Percentiles rank a stretch among this genome's conserved stretches.
Evolutionary conservation across 2,113 vertebrate genomes (phyloP).

Genomic region (Chascanopsetta lugubris): DNA sequence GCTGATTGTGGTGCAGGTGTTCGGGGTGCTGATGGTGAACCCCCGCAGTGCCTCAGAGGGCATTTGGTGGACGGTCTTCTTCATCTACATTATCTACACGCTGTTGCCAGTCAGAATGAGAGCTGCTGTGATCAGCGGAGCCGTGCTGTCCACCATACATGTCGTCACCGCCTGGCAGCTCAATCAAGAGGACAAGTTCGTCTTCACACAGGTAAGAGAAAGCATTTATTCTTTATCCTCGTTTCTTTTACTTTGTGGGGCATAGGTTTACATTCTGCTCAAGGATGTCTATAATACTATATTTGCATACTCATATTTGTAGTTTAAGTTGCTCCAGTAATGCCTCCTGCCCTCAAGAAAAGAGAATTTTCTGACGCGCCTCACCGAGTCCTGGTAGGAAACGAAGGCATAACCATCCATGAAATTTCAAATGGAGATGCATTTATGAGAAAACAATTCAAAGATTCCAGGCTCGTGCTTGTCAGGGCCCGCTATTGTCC

Average conservation of each 20-base stretch:
- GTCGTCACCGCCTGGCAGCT: slow-evolving; percentile 87
- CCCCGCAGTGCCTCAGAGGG: slow-evolving; percentile 89
- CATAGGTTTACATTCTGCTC: too few relatives aligned
- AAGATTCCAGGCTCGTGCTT: slow-evolving; percentile 9
- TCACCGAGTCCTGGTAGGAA: not conserved
- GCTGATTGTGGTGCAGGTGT: slow-evolving; percentile 87
- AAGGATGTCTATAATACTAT: too few relatives aligned
- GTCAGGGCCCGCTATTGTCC: slow-evolving; percentile 35
- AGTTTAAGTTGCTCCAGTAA: not conserved
- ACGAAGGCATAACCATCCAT: not conserved
- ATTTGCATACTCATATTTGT: not conserved
- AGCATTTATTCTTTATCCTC: too few relatives aligned
- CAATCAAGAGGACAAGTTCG: slow-evolving; percentile 84
- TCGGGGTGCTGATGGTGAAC: slow-evolving; percentile 81
- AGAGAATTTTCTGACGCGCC: not conserved
- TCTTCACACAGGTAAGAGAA: slow-evolving; percentile 89
- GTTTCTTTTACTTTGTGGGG: too few relatives aligned
- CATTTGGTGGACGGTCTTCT: slow-evolving; percentile 96
- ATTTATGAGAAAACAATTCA: slow-evolving; percentile 38
- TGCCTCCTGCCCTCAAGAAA: too few relatives aligned
- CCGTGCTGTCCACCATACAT: slow-evolving; percentile 87
- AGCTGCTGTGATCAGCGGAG: slow-evolving; percentile 90
- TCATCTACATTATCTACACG: slow-evolving; percentile 96
- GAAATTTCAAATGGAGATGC: slow-evolving; percentile 13
- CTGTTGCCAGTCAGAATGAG: slow-evolving; percentile 95